Conservation (phyloP, 2,113 vertebrate genomes). For the Neofelis nebulosa region DNA sequence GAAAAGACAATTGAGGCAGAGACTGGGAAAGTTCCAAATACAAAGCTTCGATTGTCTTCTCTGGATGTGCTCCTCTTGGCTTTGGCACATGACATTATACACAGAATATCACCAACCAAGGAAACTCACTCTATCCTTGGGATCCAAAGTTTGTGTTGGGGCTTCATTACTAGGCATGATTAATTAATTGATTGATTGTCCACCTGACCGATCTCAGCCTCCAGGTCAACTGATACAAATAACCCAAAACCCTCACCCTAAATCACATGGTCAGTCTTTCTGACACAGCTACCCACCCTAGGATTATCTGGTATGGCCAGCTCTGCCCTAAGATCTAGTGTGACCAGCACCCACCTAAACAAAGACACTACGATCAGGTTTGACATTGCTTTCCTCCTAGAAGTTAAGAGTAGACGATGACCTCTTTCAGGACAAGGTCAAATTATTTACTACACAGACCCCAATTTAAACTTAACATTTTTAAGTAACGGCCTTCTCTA, state of each 20-base stretch:
- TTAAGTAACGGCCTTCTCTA: neutral
- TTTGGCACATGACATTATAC: neutral
- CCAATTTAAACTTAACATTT: neutral
- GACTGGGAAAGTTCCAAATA: neutral
- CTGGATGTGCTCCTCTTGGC: neutral
- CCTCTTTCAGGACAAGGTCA: neutral
- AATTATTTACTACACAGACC: neutral
- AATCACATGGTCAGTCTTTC: neutral
- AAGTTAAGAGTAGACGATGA: neutral
- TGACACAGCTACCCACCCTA: neutral
- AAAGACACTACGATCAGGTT: neutral
- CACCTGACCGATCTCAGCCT: neutral
- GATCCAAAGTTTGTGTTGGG: neutral
- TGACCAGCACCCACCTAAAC: neutral
- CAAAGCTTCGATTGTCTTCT: neutral
- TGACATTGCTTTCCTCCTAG: neutral
- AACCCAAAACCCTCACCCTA: neutral
- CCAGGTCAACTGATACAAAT: neutral
- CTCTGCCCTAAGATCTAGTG: neutral
- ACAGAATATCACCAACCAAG: neutral
- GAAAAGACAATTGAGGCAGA: neutral
- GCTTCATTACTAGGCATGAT: neutral
- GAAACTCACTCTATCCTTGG: neutral
- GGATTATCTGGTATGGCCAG: too few relatives aligned
- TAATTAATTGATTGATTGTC: neutral